A percentile compares a stretch with the other conserved stretches of the same genome.
phyloP scores from a whole-genome alignment of 2,113 vertebrate species.

The Notarius lentiginosus region DNA sequence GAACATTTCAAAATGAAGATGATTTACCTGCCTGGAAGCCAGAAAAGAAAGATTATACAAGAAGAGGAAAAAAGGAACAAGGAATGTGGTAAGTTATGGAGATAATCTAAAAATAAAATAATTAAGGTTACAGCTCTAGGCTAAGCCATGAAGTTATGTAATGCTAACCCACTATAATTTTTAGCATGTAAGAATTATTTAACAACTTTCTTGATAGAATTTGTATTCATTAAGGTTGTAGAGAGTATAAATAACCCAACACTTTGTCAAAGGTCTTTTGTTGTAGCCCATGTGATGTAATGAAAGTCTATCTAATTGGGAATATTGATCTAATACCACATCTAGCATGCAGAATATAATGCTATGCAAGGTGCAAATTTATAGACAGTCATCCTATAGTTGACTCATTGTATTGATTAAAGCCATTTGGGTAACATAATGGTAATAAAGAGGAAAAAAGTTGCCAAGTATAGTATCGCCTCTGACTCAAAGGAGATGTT shows the following conservation, averaged over 20 bases:
- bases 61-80: background rate
- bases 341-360: no score
- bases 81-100: background rate
- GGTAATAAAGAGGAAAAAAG: no score
- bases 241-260: no score
- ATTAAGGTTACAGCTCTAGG: background rate
- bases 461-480: background rate
- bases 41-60: background rate
- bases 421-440: no score
- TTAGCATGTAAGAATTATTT: background rate
- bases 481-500: no score
- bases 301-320: background rate
- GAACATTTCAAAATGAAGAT: background rate
- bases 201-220: background rate
- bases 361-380: no score
- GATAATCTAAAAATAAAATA: background rate
- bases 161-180: background rate
- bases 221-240: background rate
- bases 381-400: no score
- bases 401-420: no score
- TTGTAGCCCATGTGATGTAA: background rate
- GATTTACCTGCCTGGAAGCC: background rate
- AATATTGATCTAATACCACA: background rate
- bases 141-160: background rate
- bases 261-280: background rate